Evolutionary conservation across 2,797 vertebrate species (phyloP).

Genomic region (Schizopygopsis pylzovi): DNA sequence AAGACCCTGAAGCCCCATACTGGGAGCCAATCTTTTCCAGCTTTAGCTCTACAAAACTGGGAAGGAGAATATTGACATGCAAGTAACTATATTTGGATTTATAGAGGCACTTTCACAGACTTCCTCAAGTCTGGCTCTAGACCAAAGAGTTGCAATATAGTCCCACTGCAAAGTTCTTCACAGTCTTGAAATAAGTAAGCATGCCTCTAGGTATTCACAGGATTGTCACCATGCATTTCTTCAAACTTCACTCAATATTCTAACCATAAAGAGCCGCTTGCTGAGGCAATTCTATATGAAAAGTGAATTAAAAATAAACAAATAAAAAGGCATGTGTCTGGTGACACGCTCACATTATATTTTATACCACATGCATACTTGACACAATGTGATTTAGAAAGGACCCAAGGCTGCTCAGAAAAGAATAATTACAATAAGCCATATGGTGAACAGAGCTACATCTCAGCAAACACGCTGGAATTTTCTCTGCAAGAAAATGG

Average conservation of each 20-base stretch:
- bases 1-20: conserved; percentile 11
- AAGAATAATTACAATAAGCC: conserved; percentile 4
- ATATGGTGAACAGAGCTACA: neutral
- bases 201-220: conserved; percentile 6
- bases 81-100: conserved; percentile 39
- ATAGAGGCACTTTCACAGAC: conserved; percentile 12
- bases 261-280: neutral
- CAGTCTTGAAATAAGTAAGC: conserved; percentile 9
- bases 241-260: neutral
- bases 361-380: conserved; percentile 23
- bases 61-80: conserved; percentile 36
- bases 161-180: neutral
- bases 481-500: neutral
- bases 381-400: conserved; percentile 6
- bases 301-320: neutral
- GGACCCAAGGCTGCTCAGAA: neutral
- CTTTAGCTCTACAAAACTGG: conserved; percentile 18
- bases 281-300: neutral
- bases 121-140: conserved; percentile 14
- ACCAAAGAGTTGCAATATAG: conserved; percentile 22
- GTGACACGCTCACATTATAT: neutral
- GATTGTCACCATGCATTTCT: neutral
- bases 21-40: conserved; percentile 38
- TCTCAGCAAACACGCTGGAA: neutral
- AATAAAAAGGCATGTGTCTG: neutral